Evolutionary conservation across 2,888 invertebrate genomes (phyloP).

Genomic region (Resseliella maxima): DNA sequence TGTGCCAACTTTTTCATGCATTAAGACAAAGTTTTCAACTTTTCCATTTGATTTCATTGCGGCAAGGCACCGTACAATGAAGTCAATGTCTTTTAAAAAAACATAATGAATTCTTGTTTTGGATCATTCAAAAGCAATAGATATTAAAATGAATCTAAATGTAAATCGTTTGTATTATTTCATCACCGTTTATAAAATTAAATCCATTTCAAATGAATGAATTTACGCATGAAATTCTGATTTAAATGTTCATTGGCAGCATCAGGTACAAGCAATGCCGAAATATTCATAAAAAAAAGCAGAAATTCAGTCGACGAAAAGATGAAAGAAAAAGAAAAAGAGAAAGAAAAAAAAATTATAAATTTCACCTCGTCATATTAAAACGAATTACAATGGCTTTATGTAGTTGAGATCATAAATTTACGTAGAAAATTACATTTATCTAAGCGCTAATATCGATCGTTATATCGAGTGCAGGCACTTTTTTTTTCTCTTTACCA

Average conservation of each 20-base stretch:
- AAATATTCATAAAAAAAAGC: neutral
- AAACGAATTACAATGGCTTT: constrained; percentile 47
- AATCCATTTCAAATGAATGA: constrained; percentile 50
- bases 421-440: constrained; percentile 34
- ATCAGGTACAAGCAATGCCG: neutral
- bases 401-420: constrained; percentile 1
- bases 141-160: constrained; percentile 10
- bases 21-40: neutral
- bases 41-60: constrained; percentile 43
- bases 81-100: neutral
- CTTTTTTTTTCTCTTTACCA: neutral
- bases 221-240: constrained; percentile 45
- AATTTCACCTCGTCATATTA: constrained; percentile 51
- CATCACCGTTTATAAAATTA: constrained; percentile 21
- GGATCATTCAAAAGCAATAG: constrained; percentile 19
- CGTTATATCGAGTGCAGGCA: constrained; percentile 22
- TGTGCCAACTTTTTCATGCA: constrained; percentile 2
- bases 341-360: neutral
- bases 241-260: constrained; percentile 18
- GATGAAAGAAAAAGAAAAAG: neutral
- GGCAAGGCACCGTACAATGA: neutral
- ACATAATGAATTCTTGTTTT: neutral
- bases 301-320: constrained; percentile 15
- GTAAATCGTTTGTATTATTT: neutral
- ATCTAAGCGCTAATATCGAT: constrained; percentile 44